Percentiles rank a stretch among this genome's conserved stretches.
These are phyloP conservation scores for Folsomia candida DNA, from an alignment of 2,888 invertebrate genomes.

Conservation along the genomic window DNA sequence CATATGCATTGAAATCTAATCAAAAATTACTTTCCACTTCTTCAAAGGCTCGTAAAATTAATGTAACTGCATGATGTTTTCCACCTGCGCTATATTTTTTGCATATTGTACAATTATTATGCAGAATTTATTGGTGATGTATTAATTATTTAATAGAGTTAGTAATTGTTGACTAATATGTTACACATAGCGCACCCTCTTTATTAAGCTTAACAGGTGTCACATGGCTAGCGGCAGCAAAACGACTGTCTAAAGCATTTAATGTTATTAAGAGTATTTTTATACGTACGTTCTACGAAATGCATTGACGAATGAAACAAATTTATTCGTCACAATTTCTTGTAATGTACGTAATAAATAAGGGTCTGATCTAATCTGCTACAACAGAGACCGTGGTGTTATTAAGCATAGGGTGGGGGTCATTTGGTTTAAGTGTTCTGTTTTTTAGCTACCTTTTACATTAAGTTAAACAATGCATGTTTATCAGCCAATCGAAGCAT, in stretches of 20 bases:
- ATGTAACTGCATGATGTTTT: not conserved
- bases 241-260: not conserved
- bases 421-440: constrained; percentile 8
- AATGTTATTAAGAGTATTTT: not conserved
- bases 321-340: too few species aligned
- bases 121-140: not conserved
- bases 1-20: not conserved
- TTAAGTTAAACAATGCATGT: not conserved
- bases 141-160: constrained; percentile 17
- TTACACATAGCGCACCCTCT: not conserved
- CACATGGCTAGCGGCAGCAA: not conserved
- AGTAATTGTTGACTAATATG: constrained; percentile 13
- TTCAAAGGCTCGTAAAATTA: not conserved
- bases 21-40: not conserved
- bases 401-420: constrained; percentile 8
- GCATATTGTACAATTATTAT: not conserved
- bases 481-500: not conserved
- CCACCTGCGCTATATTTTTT: not conserved
- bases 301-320: too few species aligned
- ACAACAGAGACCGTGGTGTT: not conserved
- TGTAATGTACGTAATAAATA: not conserved
- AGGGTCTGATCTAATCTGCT: not conserved
- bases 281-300: too few species aligned
- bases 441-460: constrained; percentile 6
- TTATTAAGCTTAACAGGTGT: not conserved